phyloP scores from a whole-genome alignment of 2,113 vertebrate species.

The Octodon degus region DNA sequence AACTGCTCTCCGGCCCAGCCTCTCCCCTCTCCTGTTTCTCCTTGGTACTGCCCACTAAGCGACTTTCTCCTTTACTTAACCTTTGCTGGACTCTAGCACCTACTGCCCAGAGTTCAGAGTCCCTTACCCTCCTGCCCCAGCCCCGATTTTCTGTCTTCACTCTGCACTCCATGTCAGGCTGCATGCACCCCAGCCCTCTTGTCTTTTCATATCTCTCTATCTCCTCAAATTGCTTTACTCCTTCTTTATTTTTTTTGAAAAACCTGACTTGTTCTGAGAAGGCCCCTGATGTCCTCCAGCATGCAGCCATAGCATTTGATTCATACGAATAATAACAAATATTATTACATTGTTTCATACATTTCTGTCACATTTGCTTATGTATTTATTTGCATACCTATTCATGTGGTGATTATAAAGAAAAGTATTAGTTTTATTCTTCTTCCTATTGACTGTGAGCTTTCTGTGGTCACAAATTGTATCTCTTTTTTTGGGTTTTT shows the following conservation, averaged over 20 bases:
- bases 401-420: slow-evolving; percentile 6
- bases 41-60: background rate
- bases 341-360: background rate
- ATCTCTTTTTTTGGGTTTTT: background rate
- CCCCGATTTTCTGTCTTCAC: background rate
- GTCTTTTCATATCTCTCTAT: background rate
- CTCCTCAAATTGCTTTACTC: background rate
- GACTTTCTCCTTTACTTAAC: slow-evolving; percentile 22
- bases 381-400: background rate
- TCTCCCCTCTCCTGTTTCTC: background rate
- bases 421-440: slow-evolving; percentile 25
- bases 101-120: background rate
- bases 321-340: background rate
- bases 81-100: background rate
- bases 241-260: slow-evolving; percentile 27
- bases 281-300: background rate
- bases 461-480: background rate
- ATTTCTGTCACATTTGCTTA: slow-evolving; percentile 18
- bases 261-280: background rate
- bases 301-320: background rate
- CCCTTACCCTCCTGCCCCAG: background rate
- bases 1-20: background rate
- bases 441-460: background rate
- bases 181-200: background rate
- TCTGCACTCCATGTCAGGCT: no score